Conservation (phyloP, 2,113 vertebrate genomes). For the Dipodomys spectabilis region DNA sequence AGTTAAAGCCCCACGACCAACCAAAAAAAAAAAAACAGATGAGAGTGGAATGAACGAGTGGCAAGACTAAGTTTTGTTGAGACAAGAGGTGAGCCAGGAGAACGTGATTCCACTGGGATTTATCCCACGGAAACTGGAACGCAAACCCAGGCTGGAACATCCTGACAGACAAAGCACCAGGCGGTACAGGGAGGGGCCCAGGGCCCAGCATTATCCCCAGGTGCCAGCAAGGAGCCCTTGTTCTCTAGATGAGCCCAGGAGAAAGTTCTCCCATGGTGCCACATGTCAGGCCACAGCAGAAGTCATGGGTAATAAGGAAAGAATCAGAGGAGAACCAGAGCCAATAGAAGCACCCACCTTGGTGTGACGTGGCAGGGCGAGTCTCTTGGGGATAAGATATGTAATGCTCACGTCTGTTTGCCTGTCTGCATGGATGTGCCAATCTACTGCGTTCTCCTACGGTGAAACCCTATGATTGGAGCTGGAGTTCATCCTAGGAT, state of each 20-base stretch:
- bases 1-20: no score
- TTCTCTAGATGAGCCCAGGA: no score
- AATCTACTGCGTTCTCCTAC: neutral
- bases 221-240: no score
- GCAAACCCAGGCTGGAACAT: no score
- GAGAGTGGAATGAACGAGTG: neutral
- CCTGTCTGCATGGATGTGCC: neutral
- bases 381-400: neutral
- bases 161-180: no score
- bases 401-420: neutral
- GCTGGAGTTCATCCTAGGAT: neutral
- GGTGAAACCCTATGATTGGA: neutral
- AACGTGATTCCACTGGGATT: no score
- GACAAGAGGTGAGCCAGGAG: neutral
- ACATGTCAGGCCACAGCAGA: neutral
- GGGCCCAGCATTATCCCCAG: rapidly evolving
- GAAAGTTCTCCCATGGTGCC: neutral
- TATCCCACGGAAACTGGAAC: no score
- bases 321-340: rapidly evolving
- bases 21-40: no score
- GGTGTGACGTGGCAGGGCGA: rapidly evolving
- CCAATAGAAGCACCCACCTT: rapidly evolving
- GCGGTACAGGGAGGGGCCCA: rapidly evolving
- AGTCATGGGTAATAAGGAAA: neutral
- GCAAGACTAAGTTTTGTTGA: neutral